Conservation (phyloP, 2,113 vertebrate genomes). For the Aleadryas rufinucha region DNA sequence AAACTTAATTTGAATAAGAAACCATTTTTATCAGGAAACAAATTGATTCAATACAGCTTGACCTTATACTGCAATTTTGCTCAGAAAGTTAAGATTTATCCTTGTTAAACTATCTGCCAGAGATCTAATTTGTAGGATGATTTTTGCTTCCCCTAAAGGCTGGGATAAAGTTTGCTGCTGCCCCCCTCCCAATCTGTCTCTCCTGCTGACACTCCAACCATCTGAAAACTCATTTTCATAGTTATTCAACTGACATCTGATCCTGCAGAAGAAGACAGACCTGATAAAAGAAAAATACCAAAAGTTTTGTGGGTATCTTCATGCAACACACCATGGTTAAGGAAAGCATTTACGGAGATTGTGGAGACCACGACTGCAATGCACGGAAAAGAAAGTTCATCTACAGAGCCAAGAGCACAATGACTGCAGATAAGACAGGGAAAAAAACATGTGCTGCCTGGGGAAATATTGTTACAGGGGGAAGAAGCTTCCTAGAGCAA, state of each 20-base stretch:
- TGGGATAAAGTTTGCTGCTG: background rate
- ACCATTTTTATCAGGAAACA: background rate
- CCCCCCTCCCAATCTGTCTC: background rate
- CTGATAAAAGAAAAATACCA: background rate
- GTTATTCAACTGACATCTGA: background rate
- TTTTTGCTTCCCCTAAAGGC: background rate
- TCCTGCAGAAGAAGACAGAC: background rate
- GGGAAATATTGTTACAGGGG: background rate
- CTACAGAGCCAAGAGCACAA: background rate
- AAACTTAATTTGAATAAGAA: background rate
- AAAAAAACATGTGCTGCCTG: background rate
- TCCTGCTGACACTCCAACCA: background rate
- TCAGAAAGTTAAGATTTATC: background rate
- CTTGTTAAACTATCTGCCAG: background rate
- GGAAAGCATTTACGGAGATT: background rate
- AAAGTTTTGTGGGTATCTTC: background rate
- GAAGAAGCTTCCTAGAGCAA: background rate
- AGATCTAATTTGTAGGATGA: background rate
- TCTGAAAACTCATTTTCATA: background rate
- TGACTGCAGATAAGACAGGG: background rate
- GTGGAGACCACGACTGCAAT: rapidly evolving
- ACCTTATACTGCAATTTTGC: background rate
- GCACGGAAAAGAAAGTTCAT: background rate
- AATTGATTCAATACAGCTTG: background rate
- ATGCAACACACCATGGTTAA: background rate